These are phyloP conservation scores for Brachylomia viminalis DNA, from an alignment of 2,888 invertebrate genomes.

Conservation along the genomic window DNA sequence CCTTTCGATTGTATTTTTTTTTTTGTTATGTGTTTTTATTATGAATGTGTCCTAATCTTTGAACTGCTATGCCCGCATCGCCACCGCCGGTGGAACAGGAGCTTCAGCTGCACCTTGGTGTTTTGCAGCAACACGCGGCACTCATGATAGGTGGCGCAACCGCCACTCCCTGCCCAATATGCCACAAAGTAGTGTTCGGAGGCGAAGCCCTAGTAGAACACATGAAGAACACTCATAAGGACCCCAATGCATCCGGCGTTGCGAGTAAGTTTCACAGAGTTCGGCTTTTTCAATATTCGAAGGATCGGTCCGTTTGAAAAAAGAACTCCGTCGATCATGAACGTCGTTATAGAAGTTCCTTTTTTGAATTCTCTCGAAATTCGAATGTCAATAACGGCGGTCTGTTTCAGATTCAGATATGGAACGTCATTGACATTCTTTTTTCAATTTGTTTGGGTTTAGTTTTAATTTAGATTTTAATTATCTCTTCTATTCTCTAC, in stretches of 20 bases:
- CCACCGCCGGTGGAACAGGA: constrained; percentile 91
- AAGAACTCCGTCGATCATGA: constrained; percentile 53
- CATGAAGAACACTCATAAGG: constrained; percentile 98
- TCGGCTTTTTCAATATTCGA: constrained; percentile 67
- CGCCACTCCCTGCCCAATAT: constrained; percentile 97
- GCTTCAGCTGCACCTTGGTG: constrained; percentile 98
- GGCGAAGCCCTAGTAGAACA: constrained; percentile 98
- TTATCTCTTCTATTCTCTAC: constrained; percentile 67
- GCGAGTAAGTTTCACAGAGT: constrained; percentile 94
- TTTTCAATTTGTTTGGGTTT: constrained; percentile 67
- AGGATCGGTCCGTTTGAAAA: constrained; percentile 64
- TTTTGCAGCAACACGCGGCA: constrained; percentile 98
- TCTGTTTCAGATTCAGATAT: constrained; percentile 58
- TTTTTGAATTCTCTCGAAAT: constrained; percentile 66
- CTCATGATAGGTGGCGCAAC: constrained; percentile 97
- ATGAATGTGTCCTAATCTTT: constrained; percentile 85
- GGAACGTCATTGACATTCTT: constrained; percentile 62
- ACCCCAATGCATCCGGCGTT: constrained; percentile 96
- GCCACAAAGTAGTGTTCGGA: constrained; percentile 98
- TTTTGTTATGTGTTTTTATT: constrained; percentile 73
- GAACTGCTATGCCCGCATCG: constrained; percentile 88
- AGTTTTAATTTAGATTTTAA: constrained; percentile 61
- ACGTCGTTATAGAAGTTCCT: constrained; percentile 49
- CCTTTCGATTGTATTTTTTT: constrained; percentile 72
- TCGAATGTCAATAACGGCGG: constrained; percentile 61